Percentiles rank a stretch among this genome's conserved stretches.
phyloP scores from a whole-genome alignment of 2,888 invertebrate genomes.

The Cerceris ruficornis region DNA sequence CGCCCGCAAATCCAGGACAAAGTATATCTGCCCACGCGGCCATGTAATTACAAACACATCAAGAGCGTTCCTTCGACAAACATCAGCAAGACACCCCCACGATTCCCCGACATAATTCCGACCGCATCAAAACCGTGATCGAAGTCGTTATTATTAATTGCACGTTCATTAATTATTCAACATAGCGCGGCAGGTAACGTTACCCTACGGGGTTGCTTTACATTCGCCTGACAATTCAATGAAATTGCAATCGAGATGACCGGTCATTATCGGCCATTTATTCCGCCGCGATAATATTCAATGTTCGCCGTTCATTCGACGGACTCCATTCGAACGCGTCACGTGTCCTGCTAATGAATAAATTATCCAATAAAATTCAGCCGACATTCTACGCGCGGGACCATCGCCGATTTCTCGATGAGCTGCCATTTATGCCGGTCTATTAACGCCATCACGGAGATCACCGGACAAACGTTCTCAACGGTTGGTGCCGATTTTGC shows the following conservation, averaged over 20 bases:
- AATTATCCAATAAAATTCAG: conserved; percentile 30
- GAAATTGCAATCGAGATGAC: conserved; percentile 14
- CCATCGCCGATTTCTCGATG: conserved; percentile 2
- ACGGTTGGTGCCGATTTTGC: conserved; percentile 16
- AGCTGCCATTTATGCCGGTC: conserved; percentile 15
- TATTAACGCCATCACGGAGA: conserved; percentile 8
- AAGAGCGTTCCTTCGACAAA: conserved; percentile 8
- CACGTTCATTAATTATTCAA: conserved; percentile 38
- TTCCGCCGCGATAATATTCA: background rate
- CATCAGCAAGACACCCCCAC: conserved; percentile 12
- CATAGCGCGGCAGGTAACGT: background rate
- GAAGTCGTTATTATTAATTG: conserved; percentile 39
- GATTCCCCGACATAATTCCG: background rate
- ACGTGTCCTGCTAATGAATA: conserved; percentile 2
- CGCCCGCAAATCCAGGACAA: background rate
- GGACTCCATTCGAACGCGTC: background rate
- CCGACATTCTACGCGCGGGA: background rate
- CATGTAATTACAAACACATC: conserved; percentile 8
- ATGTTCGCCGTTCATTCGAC: background rate
- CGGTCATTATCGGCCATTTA: conserved; percentile 1
- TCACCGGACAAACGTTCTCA: conserved; percentile 34
- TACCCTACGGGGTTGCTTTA: background rate
- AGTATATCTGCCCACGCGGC: background rate
- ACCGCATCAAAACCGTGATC: conserved; percentile 14
- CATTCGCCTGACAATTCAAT: conserved; percentile 11